These are phyloP conservation scores for Mesorhabditis spiculigera DNA, from an alignment of 2,888 invertebrate genomes.

Conservation along the genomic window DNA sequence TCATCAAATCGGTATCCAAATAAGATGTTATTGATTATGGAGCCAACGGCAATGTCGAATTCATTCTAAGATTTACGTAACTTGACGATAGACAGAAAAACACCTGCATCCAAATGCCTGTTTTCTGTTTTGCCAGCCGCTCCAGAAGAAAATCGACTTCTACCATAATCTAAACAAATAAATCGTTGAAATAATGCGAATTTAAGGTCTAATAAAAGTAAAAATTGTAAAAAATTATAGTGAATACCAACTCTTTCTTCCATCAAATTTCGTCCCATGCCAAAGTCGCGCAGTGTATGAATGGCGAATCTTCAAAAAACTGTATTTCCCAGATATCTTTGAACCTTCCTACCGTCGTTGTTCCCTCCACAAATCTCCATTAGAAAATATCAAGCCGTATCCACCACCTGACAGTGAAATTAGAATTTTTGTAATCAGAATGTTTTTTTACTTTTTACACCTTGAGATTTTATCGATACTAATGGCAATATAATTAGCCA, in stretches of 20 bases:
- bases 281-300: slow-evolving; percentile 30
- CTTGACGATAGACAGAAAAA: neutral
- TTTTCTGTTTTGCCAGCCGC: neutral
- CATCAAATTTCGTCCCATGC: slow-evolving; percentile 34
- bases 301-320: slow-evolving; percentile 19
- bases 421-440: neutral
- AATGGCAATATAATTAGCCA: neutral
- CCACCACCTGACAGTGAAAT: slow-evolving; percentile 13
- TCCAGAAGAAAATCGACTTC: slow-evolving; percentile 13
- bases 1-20: slow-evolving; percentile 34
- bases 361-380: slow-evolving; percentile 22
- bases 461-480: neutral
- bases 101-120: neutral
- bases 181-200: neutral
- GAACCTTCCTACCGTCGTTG: slow-evolving; percentile 17
- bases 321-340: neutral
- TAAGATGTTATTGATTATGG: slow-evolving; percentile 30
- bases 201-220: neutral
- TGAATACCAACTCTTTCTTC: slow-evolving; percentile 22
- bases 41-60: slow-evolving; percentile 26
- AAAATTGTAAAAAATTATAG: too few relatives aligned
- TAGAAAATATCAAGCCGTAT: slow-evolving; percentile 21
- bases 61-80: neutral
- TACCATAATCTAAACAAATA: slow-evolving; percentile 15
- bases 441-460: neutral